phyloP scores from a whole-genome alignment of 2,888 invertebrate species.

The Latrodectus hesperus region DNA sequence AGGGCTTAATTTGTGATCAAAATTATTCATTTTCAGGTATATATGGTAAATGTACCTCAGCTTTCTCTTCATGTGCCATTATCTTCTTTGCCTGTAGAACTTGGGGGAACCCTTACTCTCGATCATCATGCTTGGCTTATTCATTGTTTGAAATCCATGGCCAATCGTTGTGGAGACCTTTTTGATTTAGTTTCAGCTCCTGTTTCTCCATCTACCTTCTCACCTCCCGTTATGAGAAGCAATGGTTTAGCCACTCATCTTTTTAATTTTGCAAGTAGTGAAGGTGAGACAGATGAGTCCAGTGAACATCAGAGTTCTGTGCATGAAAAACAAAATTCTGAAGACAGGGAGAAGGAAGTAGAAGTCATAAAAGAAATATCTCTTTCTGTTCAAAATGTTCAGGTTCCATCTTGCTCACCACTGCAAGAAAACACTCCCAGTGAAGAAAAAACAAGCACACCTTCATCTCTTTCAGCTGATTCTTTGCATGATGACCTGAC shows the following conservation, averaged over 20 bases:
- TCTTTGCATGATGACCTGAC: slow-evolving; percentile 50
- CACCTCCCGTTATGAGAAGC: slow-evolving; percentile 23
- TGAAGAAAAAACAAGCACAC: slow-evolving; percentile 37
- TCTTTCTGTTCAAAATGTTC: slow-evolving; percentile 37
- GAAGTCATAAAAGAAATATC: slow-evolving; percentile 69
- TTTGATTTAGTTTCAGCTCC: slow-evolving; percentile 68
- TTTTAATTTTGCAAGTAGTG: slow-evolving; percentile 51
- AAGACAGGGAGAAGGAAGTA: slow-evolving; percentile 71
- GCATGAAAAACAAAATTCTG: slow-evolving; percentile 70
- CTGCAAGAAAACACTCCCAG: slow-evolving; percentile 22
- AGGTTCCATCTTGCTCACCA: slow-evolving; percentile 34
- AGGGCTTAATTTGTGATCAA: too few species aligned
- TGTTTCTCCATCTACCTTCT: slow-evolving; percentile 44
- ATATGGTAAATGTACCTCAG: slow-evolving; percentile 90
- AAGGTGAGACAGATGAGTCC: slow-evolving; percentile 70
- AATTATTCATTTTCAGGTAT: slow-evolving; percentile 78
- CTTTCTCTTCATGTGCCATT: slow-evolving; percentile 91
- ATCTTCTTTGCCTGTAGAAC: slow-evolving; percentile 88
- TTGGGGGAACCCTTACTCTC: slow-evolving; percentile 88
- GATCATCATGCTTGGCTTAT: slow-evolving; percentile 93
- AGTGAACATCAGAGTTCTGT: slow-evolving; percentile 72
- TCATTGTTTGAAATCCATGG: slow-evolving; percentile 79
- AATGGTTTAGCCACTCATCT: slow-evolving; percentile 30
- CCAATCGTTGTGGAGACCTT: slow-evolving; percentile 70
- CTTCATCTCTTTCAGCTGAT: slow-evolving; percentile 59